Base-by-base conservation (phyloP, 2,797 vertebrate genomes). In the Fringilla coelebs region DNA sequence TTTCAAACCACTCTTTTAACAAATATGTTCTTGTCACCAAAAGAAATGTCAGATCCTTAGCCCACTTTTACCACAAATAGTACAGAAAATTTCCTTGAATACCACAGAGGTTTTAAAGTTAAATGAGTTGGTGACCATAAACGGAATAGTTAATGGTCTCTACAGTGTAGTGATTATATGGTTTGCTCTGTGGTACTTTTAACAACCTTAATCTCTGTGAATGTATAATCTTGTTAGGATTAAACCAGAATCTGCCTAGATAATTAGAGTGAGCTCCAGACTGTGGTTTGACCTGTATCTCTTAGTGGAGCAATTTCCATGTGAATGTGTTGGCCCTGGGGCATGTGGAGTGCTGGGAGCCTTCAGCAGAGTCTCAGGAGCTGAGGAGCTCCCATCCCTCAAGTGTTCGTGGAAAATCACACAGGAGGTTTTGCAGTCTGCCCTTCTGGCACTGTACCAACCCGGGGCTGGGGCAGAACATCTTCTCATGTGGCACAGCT, bases 151-250 rank as follows among this genome's bases (percentile, higher is more conserved):
- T 90, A 82, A 57, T 73, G n/a, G n/a, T 85, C 46, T 88, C 60
- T 80, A 85, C 71, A 48, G 10, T 67, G 70, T 19, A 31, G 76
- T 68, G 85, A 86, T 94, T 94, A 82, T 65, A 79, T 77, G 67
- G 80, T 94, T 94, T 94, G 36, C 49, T 87, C 63, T 93, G 77
- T 41, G 89, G 87, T 92, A 48, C 76, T 91, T 89, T 58, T 82
- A 88, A 93, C 63, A 88, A 15, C 83, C 49, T 76, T 89, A 86
- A 86, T 96, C 80, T 88, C 52, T 79, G 73, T 76, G 85, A 84
- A 90, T 94, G 79, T 94, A 15, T 94, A 91, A 94, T 94, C 85
- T 91, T 92, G 77, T 94, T 93, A 94, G 77, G 60, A 77, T 93
- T 96, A 82, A 94, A 51, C 26, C 6, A 4, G 70, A 95, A 93